Evolutionary conservation across 1,140 invertebrate species (phyloP).

Genomic region (Drosophila kanapiae): DNA sequence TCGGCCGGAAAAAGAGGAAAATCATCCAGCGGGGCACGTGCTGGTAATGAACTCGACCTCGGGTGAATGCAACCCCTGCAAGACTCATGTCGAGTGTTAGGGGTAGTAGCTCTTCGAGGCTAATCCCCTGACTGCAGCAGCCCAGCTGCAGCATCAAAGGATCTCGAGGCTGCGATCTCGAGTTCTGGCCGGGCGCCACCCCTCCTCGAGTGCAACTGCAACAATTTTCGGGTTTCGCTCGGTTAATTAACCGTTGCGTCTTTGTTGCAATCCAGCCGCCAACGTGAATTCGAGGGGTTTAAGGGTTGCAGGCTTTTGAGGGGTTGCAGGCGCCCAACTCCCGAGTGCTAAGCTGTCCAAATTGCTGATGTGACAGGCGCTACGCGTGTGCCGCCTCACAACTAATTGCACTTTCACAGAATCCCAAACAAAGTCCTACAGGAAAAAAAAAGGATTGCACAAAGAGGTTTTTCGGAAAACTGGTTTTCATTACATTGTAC

Average conservation of each 20-base stretch:
- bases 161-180: slow-evolving; percentile 20
- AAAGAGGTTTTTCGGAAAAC: slow-evolving; percentile 36
- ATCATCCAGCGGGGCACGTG: slow-evolving; percentile 66
- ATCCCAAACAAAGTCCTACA: slow-evolving; percentile 19
- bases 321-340: slow-evolving; percentile 7
- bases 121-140: slow-evolving; percentile 69
- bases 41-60: slow-evolving; percentile 73
- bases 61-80: slow-evolving; percentile 55
- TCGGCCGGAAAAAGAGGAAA: slow-evolving; percentile 57
- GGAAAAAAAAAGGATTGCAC: slow-evolving; percentile 18
- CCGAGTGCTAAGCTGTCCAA: slow-evolving; percentile 66
- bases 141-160: slow-evolving; percentile 73
- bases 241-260: slow-evolving; percentile 79
- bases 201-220: slow-evolving; percentile 62
- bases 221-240: slow-evolving; percentile 38
- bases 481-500: slow-evolving; percentile 39
- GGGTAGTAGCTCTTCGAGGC: slow-evolving; percentile 42
- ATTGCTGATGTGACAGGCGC: slow-evolving; percentile 73
- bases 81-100: slow-evolving; percentile 25
- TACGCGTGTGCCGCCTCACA: slow-evolving; percentile 57
- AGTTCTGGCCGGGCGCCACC: slow-evolving; percentile 4
- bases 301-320: slow-evolving; percentile 21
- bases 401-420: slow-evolving; percentile 74
- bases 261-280: slow-evolving; percentile 62
- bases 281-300: slow-evolving; percentile 39